phyloP scores from a whole-genome alignment of 2,888 invertebrate species.

The Xestobium rufovillosum region DNA sequence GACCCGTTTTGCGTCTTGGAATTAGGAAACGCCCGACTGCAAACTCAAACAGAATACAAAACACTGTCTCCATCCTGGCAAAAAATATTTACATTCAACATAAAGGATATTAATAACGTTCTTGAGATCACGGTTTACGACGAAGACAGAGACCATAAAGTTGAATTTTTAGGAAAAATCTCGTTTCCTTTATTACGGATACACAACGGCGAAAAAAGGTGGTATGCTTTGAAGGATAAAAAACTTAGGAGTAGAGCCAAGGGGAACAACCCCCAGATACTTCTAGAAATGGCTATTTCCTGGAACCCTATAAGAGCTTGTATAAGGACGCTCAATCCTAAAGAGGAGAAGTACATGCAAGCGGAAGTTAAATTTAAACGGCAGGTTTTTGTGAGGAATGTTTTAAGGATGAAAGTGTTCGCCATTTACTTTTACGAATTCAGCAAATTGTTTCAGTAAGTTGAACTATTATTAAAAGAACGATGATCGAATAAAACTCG shows the following conservation, averaged over 20 bases:
- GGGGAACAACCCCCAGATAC: conserved; percentile 82
- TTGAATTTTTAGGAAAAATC: conserved; percentile 88
- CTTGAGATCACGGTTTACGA: conserved; percentile 95
- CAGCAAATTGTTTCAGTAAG: conserved; percentile 87
- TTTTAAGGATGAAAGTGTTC: conserved; percentile 83
- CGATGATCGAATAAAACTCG: too few species aligned
- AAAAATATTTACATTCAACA: conserved; percentile 94
- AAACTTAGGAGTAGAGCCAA: conserved; percentile 86
- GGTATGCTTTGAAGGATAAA: conserved; percentile 96
- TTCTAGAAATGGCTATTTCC: conserved; percentile 82
- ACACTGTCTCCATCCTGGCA: conserved; percentile 96
- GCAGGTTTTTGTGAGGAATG: conserved; percentile 88
- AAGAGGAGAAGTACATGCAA: conserved; percentile 91
- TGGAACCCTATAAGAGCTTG: conserved; percentile 94
- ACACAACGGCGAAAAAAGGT: conserved; percentile 83
- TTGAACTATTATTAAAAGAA: too few species aligned
- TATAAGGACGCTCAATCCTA: conserved; percentile 87
- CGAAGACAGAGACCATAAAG: conserved; percentile 96
- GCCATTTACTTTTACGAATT: conserved; percentile 83
- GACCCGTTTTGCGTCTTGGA: conserved; percentile 98
- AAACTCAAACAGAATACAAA: conserved; percentile 98
- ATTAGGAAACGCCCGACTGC: conserved; percentile 86
- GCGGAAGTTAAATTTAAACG: conserved; percentile 94
- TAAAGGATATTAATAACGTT: conserved; percentile 93
- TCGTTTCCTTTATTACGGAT: conserved; percentile 76